Percentiles rank a stretch among this genome's conserved stretches.
phyloP scores from a whole-genome alignment of 2,888 invertebrate species.

The Emmelina monodactyla region DNA sequence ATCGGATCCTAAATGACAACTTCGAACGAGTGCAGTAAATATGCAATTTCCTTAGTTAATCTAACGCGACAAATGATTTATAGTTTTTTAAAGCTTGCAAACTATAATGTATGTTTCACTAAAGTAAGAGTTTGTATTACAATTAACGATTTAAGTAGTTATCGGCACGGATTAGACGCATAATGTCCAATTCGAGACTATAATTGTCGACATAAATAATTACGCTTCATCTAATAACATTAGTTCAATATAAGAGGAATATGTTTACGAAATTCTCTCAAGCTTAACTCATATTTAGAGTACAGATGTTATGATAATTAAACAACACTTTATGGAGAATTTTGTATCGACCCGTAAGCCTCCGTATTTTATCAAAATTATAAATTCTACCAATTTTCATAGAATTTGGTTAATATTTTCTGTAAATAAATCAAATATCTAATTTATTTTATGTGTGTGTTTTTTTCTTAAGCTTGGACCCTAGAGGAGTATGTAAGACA shows the following conservation, averaged over 20 bases:
- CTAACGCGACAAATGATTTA: constrained; percentile 23
- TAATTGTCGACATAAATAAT: neutral
- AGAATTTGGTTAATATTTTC: constrained; percentile 60
- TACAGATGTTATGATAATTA: no score
- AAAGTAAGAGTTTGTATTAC: constrained; percentile 48
- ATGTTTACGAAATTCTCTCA: no score
- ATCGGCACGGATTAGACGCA: constrained; percentile 15
- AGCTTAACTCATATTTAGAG: no score
- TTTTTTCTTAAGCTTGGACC: constrained; percentile 26
- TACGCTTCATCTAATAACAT: no score
- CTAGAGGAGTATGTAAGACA: no score
- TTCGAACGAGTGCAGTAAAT: neutral
- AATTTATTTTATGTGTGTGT: constrained; percentile 38
- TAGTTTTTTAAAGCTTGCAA: constrained; percentile 35
- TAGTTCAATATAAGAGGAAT: no score
- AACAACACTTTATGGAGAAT: constrained; percentile 24
- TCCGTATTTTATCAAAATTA: constrained; percentile 46
- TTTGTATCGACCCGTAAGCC: constrained; percentile 35
- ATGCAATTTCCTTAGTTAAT: constrained; percentile 22
- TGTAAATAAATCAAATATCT: constrained; percentile 65
- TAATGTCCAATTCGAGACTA: neutral
- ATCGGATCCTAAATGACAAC: no score
- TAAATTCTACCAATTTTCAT: constrained; percentile 40
- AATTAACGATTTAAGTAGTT: constrained; percentile 42
- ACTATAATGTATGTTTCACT: constrained; percentile 30